phyloP scores from a whole-genome alignment of 2,113 vertebrate genomes.

The Sardina pilchardus region DNA sequence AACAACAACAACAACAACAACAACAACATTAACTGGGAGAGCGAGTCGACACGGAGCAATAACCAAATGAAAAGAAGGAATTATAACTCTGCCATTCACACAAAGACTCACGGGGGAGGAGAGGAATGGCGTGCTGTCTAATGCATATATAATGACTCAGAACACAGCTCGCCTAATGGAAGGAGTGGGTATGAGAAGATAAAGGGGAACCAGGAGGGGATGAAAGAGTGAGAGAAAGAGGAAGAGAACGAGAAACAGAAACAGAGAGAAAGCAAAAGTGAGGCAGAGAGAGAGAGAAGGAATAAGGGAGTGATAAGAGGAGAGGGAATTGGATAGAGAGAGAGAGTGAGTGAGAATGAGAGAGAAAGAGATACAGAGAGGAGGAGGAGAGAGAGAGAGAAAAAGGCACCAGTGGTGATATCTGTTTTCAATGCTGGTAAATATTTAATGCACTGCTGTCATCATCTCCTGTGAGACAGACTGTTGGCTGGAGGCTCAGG shows the following conservation, averaged over 20 bases:
- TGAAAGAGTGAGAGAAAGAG: slow-evolving; percentile 33
- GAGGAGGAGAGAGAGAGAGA: neutral
- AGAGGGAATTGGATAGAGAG: neutral
- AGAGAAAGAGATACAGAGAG: neutral
- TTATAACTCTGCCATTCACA: too few species aligned
- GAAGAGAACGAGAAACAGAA: neutral
- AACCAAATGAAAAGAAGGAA: too few species aligned
- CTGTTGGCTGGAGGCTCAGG: neutral
- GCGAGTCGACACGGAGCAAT: too few species aligned
- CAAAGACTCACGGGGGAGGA: too few species aligned
- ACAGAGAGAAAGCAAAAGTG: neutral
- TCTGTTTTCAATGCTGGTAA: slow-evolving; percentile 35
- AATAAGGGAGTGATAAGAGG: neutral
- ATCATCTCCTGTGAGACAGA: slow-evolving; percentile 36
- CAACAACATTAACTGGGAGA: too few species aligned
- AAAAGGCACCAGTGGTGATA: slow-evolving; percentile 15
- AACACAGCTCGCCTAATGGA: neutral
- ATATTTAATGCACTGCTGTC: slow-evolving; percentile 54
- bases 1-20: slow-evolving; percentile 6
- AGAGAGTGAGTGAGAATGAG: neutral
- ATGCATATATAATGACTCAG: neutral
- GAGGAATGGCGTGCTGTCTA: too few species aligned
- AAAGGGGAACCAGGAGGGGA: neutral
- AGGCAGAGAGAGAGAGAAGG: neutral
- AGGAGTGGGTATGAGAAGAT: slow-evolving; percentile 9